Conservation (phyloP, 2,113 vertebrate genomes). For the Carollia perspicillata region DNA sequence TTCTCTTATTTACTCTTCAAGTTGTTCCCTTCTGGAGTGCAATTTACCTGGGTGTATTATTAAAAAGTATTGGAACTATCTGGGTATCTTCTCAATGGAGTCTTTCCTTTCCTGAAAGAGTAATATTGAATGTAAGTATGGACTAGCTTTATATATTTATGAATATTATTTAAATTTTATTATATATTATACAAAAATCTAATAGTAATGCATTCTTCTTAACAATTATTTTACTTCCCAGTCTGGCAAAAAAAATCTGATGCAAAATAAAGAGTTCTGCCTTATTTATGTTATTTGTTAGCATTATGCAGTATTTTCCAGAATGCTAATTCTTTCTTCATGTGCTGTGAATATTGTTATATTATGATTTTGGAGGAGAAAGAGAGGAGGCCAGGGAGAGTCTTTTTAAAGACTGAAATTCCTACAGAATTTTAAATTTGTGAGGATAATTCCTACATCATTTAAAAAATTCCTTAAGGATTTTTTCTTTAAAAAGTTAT, state of each 20-base stretch:
- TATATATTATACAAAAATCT: neutral
- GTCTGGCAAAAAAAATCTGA: neutral
- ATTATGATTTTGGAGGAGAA: neutral
- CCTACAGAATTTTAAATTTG: neutral
- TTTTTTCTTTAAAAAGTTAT: neutral
- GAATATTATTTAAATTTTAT: neutral
- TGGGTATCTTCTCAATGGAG: neutral
- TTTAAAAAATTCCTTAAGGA: neutral
- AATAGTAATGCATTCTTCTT: neutral
- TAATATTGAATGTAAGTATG: neutral
- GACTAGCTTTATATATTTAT: neutral
- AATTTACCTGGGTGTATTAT: neutral
- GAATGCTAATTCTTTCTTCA: neutral
- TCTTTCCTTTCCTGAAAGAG: neutral
- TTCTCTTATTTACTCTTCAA: neutral
- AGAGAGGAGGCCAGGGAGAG: neutral
- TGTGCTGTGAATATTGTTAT: neutral
- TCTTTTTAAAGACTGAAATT: neutral
- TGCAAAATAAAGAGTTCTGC: neutral
- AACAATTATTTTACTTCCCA: neutral
- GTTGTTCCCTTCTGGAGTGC: neutral
- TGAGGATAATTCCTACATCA: neutral
- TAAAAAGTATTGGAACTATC: neutral
- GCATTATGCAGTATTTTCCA: neutral
- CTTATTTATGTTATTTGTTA: neutral